phyloP scores from a whole-genome alignment of 2,888 invertebrate species.

The Tipula confusa region DNA sequence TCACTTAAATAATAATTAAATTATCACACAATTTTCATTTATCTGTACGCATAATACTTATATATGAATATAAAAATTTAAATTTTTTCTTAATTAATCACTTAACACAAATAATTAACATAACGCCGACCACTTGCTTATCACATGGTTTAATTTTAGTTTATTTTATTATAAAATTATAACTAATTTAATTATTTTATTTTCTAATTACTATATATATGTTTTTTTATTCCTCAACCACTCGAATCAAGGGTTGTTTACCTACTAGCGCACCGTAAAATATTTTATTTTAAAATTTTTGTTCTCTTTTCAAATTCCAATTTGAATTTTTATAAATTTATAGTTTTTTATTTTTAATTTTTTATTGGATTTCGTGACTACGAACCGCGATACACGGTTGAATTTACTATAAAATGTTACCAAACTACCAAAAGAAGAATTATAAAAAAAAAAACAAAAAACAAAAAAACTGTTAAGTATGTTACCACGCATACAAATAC shows the following conservation, averaged over 20 bases:
- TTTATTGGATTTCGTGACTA: neutral
- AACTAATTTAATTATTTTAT: neutral
- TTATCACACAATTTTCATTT: neutral
- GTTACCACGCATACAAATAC: neutral
- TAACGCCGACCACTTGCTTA: neutral
- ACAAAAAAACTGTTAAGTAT: neutral
- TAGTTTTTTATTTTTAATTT: neutral
- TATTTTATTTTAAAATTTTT: neutral
- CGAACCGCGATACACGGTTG: constrained; percentile 12
- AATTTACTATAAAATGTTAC: neutral
- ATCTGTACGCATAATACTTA: neutral
- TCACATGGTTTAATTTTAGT: neutral
- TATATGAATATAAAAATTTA: no score
- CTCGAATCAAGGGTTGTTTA: constrained; percentile 27
- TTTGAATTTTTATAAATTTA: neutral
- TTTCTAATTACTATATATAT: neutral
- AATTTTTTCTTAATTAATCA: no score
- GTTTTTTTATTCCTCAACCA: neutral
- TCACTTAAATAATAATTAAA: neutral
- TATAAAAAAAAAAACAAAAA: neutral
- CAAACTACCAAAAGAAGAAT: neutral
- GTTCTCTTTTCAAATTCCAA: constrained; percentile 27
- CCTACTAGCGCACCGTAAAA: constrained; percentile 5
- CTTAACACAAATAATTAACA: no score
- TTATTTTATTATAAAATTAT: neutral